phyloP scores from a whole-genome alignment of 2,113 vertebrate species.

The Nymphicus hollandicus region DNA sequence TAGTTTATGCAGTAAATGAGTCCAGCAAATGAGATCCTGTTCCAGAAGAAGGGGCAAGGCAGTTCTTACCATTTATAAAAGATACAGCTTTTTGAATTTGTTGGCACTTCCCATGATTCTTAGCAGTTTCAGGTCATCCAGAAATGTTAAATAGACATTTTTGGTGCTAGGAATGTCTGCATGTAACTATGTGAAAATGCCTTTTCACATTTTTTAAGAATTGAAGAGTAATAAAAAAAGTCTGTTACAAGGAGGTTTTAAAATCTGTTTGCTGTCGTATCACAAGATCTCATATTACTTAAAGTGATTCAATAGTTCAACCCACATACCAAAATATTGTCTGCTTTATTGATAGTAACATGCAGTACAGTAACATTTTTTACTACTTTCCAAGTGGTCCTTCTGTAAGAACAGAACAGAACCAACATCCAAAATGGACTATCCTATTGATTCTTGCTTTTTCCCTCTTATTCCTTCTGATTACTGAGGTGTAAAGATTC shows the following conservation, averaged over 20 bases:
- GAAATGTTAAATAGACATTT: neutral
- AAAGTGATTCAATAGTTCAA: neutral
- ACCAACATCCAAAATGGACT: neutral
- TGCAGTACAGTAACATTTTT: neutral
- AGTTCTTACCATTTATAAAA: neutral
- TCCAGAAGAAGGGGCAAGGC: neutral
- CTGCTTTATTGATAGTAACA: neutral
- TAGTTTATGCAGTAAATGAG: neutral
- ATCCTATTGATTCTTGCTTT: neutral
- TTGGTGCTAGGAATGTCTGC: neutral
- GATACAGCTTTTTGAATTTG: neutral
- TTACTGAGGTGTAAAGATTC: neutral
- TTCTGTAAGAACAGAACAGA: neutral
- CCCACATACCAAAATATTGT: neutral
- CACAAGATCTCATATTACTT: fast-evolving
- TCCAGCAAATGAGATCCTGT: neutral
- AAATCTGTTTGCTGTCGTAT: neutral
- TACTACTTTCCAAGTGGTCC: neutral
- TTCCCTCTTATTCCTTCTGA: neutral
- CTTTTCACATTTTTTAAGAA: neutral
- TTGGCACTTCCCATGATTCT: neutral
- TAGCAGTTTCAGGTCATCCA: neutral
- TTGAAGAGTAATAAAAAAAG: neutral
- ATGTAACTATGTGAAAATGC: neutral
- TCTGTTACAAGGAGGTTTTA: neutral